Conservation (phyloP, 2,113 vertebrate genomes). For the Cyprinodon brontotheroides region DNA sequence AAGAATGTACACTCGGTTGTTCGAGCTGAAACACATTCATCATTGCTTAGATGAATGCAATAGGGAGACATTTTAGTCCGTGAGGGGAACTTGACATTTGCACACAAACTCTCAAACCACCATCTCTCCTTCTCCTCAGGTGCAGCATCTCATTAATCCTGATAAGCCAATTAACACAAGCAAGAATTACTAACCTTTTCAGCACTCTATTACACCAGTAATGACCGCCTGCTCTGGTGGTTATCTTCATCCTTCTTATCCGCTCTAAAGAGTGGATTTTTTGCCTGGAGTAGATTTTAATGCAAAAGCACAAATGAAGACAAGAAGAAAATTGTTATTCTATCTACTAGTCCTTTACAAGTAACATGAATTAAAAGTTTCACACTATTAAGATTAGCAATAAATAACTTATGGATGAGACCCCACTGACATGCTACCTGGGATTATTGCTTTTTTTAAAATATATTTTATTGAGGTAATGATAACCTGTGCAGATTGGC, state of each 20-base stretch:
- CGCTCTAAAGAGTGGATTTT: constrained; percentile 51
- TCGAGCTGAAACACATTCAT: background rate
- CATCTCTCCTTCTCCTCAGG: constrained; percentile 35
- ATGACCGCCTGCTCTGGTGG: constrained; percentile 58
- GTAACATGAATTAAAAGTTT: constrained; percentile 37
- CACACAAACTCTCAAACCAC: constrained; percentile 32
- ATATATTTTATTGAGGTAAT: constrained; percentile 25
- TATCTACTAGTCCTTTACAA: constrained; percentile 20
- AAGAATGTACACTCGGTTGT: constrained; percentile 1
- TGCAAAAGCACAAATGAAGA: constrained; percentile 37
- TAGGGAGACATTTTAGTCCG: constrained; percentile 45
- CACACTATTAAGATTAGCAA: constrained; percentile 15
- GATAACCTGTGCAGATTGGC: constrained; percentile 3
- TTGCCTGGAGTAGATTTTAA: constrained; percentile 46
- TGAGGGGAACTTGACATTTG: constrained; percentile 67
- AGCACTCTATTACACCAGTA: constrained; percentile 47
- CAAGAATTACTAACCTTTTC: constrained; percentile 68
- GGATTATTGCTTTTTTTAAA: constrained; percentile 2
- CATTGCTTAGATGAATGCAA: constrained; percentile 25
- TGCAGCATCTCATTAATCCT: constrained; percentile 70
- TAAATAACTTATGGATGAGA: constrained; percentile 37
- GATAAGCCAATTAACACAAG: constrained; percentile 71
- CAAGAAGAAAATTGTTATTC: constrained; percentile 50
- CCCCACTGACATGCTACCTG: constrained; percentile 9
- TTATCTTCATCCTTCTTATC: constrained; percentile 55